Evolutionary conservation across 2,888 invertebrate genomes (phyloP).

Genomic region (Noctua comes): DNA sequence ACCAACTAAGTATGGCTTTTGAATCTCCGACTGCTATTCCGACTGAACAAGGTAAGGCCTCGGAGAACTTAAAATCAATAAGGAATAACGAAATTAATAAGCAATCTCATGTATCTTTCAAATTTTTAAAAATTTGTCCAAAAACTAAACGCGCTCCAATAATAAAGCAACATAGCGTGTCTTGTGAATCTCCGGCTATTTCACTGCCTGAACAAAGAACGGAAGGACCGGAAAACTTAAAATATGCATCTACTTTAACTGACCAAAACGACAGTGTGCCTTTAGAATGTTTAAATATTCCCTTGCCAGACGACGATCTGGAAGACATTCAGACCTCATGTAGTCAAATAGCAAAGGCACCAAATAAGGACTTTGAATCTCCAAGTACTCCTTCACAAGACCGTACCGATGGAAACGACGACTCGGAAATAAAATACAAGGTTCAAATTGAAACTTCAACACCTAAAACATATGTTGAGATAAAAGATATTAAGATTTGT

Average conservation of each 20-base stretch:
- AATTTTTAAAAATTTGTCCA: conserved; percentile 5
- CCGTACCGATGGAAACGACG: conserved; percentile 9
- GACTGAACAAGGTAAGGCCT: neutral
- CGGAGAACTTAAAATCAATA: conserved; percentile 5
- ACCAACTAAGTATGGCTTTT: neutral
- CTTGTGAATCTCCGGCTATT: conserved; percentile 9
- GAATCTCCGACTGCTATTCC: neutral
- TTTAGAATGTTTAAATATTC: conserved; percentile 25
- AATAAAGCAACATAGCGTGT: conserved; percentile 15
- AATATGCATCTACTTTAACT: neutral
- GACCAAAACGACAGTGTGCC: neutral
- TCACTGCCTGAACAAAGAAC: neutral
- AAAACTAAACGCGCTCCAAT: neutral
- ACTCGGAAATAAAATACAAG: conserved; percentile 67
- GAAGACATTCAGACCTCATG: conserved; percentile 28
- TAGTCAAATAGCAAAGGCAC: conserved; percentile 7
- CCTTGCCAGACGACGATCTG: conserved; percentile 8
- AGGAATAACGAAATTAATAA: neutral
- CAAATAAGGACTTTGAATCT: conserved; percentile 3
- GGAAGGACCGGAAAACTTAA: conserved; percentile 3
- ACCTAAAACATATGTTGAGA: conserved; percentile 67
- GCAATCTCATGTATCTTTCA: neutral
- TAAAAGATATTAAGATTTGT: conserved; percentile 25
- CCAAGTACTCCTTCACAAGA: conserved; percentile 14
- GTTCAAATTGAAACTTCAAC: conserved; percentile 76